A percentile compares a stretch with the other conserved stretches of the same genome.
Evolutionary conservation across 2,888 invertebrate genomes (phyloP).

Genomic region (Strigamia crassipes): DNA sequence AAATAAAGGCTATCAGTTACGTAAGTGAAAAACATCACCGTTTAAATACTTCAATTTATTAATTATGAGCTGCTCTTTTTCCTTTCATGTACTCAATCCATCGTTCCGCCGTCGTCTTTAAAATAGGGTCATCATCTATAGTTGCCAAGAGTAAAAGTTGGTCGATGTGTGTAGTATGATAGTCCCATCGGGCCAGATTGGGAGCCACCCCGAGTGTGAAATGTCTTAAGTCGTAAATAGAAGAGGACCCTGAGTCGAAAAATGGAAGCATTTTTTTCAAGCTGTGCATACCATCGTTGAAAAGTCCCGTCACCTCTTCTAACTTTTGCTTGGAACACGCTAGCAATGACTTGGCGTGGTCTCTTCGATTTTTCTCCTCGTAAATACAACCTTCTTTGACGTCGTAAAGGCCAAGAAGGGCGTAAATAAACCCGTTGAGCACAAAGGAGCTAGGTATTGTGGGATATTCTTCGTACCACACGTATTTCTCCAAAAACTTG

Average conservation of each 20-base stretch:
- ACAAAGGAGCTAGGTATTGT: conserved; percentile 93
- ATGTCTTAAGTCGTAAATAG: conserved; percentile 94
- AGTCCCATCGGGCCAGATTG: conserved; percentile 97
- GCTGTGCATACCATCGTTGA: conserved; percentile 82
- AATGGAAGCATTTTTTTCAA: conserved; percentile 84
- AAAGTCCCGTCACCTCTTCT: conserved; percentile 75
- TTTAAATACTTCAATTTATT: conserved; percentile 54
- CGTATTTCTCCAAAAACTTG: conserved; percentile 79
- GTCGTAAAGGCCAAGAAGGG: conserved; percentile 93
- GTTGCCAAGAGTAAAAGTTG: conserved; percentile 80
- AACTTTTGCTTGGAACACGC: conserved; percentile 66
- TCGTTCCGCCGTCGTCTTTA: conserved; percentile 80
- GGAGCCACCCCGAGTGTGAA: conserved; percentile 85
- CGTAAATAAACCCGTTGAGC: conserved; percentile 97
- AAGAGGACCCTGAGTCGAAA: conserved; percentile 94
- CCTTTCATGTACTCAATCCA: conserved; percentile 97
- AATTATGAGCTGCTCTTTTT: conserved; percentile 92
- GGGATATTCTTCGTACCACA: conserved; percentile 99
- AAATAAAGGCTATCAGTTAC: background rate
- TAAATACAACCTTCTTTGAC: conserved; percentile 66
- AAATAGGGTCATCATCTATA: conserved; percentile 72
- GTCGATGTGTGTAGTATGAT: conserved; percentile 97
- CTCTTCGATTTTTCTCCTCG: conserved; percentile 16
- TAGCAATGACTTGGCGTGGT: background rate
- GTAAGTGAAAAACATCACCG: background rate